phyloP scores from a whole-genome alignment of 2,113 vertebrate genomes.

The Gasterosteus aculeatus region DNA sequence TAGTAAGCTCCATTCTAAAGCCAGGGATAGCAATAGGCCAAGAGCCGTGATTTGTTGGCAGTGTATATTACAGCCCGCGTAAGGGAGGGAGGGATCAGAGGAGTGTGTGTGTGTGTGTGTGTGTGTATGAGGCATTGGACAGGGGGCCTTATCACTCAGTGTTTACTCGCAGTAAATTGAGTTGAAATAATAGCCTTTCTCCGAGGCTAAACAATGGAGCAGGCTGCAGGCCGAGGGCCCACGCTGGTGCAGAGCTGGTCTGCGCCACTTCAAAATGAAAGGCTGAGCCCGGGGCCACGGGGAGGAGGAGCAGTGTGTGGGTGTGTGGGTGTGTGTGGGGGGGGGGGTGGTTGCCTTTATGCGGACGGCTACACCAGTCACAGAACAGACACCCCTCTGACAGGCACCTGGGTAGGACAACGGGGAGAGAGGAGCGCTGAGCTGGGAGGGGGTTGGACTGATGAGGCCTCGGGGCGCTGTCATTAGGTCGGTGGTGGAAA shows the following conservation, averaged over 20 bases:
- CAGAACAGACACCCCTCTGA: slow-evolving; percentile 72
- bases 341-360: slow-evolving; percentile 60
- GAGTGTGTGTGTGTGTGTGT: slow-evolving; percentile 37
- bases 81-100: slow-evolving; percentile 60
- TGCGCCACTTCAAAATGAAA: slow-evolving; percentile 79
- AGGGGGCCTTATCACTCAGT: slow-evolving; percentile 80
- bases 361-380: slow-evolving; percentile 75
- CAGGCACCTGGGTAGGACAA: slow-evolving; percentile 88
- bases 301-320: slow-evolving; percentile 53
- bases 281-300: slow-evolving; percentile 72
- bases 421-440: slow-evolving; percentile 56
- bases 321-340: neutral
- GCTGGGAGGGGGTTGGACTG: slow-evolving; percentile 55
- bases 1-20: slow-evolving; percentile 76
- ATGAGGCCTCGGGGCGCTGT: slow-evolving; percentile 82
- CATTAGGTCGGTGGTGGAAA: slow-evolving; percentile 78
- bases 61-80: slow-evolving; percentile 79
- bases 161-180: slow-evolving; percentile 87
- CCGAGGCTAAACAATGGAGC: slow-evolving; percentile 79
- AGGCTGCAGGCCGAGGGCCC: slow-evolving; percentile 75
- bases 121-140: slow-evolving; percentile 64
- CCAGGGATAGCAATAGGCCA: slow-evolving; percentile 71
- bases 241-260: slow-evolving; percentile 70
- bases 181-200: slow-evolving; percentile 87
- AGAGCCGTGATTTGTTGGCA: slow-evolving; percentile 80